A percentile compares a stretch with the other conserved stretches of the same genome.
These are phyloP conservation scores for Oligia fasciuncula DNA, from an alignment of 2,888 invertebrate species.

Conservation along the genomic window DNA sequence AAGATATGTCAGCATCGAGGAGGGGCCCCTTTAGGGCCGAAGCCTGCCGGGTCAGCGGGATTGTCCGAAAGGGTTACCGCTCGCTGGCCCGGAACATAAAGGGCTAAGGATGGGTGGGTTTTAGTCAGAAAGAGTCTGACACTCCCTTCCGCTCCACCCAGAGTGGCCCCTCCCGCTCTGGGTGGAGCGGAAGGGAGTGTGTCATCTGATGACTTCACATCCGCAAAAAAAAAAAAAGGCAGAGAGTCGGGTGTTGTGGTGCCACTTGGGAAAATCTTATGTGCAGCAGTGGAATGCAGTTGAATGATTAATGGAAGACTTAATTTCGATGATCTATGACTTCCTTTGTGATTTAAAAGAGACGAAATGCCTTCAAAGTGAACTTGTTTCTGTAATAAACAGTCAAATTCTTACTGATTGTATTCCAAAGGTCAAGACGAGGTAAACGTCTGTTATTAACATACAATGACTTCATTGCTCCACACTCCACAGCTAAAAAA, in stretches of 20 bases:
- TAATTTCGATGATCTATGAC: background rate
- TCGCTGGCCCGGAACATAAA: too few species aligned
- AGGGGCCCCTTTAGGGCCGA: too few species aligned
- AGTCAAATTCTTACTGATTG: slow-evolving; percentile 4
- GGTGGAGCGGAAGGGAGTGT: too few species aligned
- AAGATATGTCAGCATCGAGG: too few species aligned
- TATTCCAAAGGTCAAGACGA: slow-evolving; percentile 49
- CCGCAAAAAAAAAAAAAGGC: too few species aligned
- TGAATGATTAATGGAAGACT: background rate
- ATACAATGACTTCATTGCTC: slow-evolving; percentile 56
- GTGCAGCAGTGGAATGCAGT: background rate
- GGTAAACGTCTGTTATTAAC: slow-evolving; percentile 45
- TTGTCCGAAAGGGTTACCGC: too few species aligned
- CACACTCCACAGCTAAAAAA: slow-evolving; percentile 4
- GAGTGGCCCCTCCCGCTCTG: too few species aligned
- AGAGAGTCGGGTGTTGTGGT: background rate
- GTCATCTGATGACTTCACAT: too few species aligned
- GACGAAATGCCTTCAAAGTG: slow-evolving; percentile 3
- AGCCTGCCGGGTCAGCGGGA: too few species aligned
- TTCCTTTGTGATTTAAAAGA: slow-evolving; percentile 5
- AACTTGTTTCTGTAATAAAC: background rate
- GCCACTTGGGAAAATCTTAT: background rate
- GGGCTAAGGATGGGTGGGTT: too few species aligned
- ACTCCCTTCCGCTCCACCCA: too few species aligned
- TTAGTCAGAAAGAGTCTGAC: too few species aligned